These are phyloP conservation scores for Decapterus maruadsi DNA, from an alignment of 2,797 vertebrate genomes.

Conservation along the genomic window DNA sequence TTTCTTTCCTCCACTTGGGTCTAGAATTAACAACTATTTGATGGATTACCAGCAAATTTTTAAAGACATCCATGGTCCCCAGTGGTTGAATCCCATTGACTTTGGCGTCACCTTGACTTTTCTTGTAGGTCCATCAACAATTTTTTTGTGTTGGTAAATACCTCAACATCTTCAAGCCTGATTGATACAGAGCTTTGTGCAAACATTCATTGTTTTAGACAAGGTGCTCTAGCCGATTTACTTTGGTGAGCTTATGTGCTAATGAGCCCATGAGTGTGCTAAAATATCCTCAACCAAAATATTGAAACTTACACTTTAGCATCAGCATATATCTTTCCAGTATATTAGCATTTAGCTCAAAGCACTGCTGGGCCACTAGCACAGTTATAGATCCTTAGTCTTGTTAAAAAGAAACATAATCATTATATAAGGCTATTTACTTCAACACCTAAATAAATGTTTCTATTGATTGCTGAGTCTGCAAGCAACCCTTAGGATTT, in stretches of 20 bases:
- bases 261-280: not conserved
- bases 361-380: not conserved
- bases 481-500: constrained; percentile 5
- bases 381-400: not conserved
- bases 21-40: not conserved
- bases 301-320: not conserved
- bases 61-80: not conserved
- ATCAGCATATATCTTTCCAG: not conserved
- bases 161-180: not conserved
- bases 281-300: not conserved
- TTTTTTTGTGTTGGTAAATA: not conserved
- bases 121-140: not conserved
- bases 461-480: constrained; percentile 7
- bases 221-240: not conserved
- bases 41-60: not conserved
- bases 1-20: not conserved
- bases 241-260: not conserved
- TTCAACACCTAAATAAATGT: constrained; percentile 1
- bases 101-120: not conserved
- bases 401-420: not conserved
- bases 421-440: not conserved
- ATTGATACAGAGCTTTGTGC: not conserved
- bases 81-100: not conserved
- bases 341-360: not conserved
- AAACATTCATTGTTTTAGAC: not conserved